Evolutionary conservation across 2,797 vertebrate genomes (phyloP), one percentile per base, ranked within the genome.

Genomic region (Gouania willdenowi): DNA sequence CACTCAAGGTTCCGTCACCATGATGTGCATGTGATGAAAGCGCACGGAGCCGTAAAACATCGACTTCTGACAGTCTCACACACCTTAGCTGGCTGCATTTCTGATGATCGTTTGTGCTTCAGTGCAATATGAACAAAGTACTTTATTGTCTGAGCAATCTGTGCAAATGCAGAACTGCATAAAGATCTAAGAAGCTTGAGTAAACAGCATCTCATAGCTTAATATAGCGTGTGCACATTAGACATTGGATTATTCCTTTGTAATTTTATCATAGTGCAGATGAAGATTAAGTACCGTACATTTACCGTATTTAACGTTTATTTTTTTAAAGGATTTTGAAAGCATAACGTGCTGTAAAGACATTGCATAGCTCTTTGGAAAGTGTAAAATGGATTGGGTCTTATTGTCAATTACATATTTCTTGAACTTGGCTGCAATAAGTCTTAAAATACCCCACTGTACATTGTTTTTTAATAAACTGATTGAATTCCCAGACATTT

Each of bases 1-100:
- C 36, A 45, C 62, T 68, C 43, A 58, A 8, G 26, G 38, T 56
- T 60, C 62, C 76, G 69, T 73, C 71, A 69, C 48, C 22, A 19
- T 64, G 66, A 77, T 62, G 65, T 14, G 36, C 20, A 38, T 40
- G 50, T 76, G 76, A 83, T 82, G 75, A 79, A 71, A 80, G 53
- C 50, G 58, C 27, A 41, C 37, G 30, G 33, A 59, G 47, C 57
- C 53, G 19, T 18, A 30, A 23, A 35, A 14, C 40, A 54, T 70
- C 62, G 61, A 53, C 32, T 57, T 60, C 26, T 65, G 58, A 71
- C 67, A 67, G 43, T 36, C 35, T 21, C 48, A 50, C 34, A 6
- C 51, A 70, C 44, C 38, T 36, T 46, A 66, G 44, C 12, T 1
- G 14, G 44, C 21, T 53, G 28, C 51, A 39, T 30, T 1, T 51